phyloP scores from a whole-genome alignment of 2,797 vertebrate genomes.

The Arctocebus calabarensis region DNA sequence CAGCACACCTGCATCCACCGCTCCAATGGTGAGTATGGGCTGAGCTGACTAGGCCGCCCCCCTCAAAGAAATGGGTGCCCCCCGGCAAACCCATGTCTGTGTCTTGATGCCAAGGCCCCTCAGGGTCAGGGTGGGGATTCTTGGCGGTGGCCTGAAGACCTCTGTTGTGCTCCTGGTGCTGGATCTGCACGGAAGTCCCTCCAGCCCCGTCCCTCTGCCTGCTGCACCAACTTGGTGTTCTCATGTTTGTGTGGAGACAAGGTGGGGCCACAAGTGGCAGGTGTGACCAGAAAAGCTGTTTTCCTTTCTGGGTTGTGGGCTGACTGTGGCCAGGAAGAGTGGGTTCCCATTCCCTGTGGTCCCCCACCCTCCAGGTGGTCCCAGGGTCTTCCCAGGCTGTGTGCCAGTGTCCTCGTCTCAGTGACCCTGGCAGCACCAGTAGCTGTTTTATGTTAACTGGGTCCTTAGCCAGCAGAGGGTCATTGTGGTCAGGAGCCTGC shows the following conservation, averaged over 20 bases:
- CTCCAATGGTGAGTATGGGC: constrained; percentile 93
- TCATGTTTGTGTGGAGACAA: background rate
- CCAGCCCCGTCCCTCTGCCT: background rate
- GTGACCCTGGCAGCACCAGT: background rate
- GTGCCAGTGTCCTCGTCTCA: background rate
- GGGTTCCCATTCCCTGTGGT: rapidly evolving
- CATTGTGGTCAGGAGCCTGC: background rate
- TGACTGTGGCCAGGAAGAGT: background rate
- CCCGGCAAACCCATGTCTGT: rapidly evolving
- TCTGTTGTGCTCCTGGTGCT: background rate
- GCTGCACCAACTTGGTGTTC: background rate
- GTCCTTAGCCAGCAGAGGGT: background rate
- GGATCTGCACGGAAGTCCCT: background rate
- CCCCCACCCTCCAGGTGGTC: background rate
- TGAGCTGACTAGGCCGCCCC: too few relatives aligned
- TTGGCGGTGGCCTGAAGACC: background rate
- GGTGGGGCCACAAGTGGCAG: background rate
- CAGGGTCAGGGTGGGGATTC: rapidly evolving
- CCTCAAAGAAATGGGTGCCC: rapidly evolving
- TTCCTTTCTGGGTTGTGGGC: background rate
- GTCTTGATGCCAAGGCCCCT: rapidly evolving
- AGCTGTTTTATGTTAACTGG: rapidly evolving
- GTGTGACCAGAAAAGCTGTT: background rate
- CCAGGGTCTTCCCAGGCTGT: background rate
- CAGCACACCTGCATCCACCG: constrained; percentile 99